Percentiles rank a stretch among this genome's conserved stretches.
These are phyloP conservation scores for Coelinius sp. DNA, from an alignment of 2,888 invertebrate genomes.

Conservation along the genomic window DNA sequence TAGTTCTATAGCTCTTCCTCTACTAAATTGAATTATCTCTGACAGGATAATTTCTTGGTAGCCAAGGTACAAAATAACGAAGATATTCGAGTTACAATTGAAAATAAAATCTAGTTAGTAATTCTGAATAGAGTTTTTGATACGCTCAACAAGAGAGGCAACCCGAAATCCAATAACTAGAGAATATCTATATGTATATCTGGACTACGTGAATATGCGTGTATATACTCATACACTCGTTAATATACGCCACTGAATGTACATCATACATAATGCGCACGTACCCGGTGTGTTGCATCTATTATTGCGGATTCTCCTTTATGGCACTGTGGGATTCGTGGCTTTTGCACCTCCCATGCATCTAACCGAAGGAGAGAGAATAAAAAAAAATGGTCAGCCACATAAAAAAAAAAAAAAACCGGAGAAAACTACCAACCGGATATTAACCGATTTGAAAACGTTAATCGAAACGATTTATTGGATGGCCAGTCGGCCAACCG, in stretches of 20 bases:
- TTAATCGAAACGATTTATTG: slow-evolving; percentile 41
- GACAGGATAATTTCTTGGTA: no score
- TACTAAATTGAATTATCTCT: no score
- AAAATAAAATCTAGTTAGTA: not conserved
- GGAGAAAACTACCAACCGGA: slow-evolving; percentile 31
- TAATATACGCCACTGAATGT: not conserved
- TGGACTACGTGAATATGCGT: not conserved
- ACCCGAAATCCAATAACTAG: not conserved
- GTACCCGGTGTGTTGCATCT: not conserved
- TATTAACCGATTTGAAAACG: slow-evolving; percentile 40
- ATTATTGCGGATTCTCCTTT: slow-evolving; percentile 8
- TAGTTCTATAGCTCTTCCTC: no score
- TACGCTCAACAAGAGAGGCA: not conserved
- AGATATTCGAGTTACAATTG: not conserved
- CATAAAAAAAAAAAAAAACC: slow-evolving; percentile 24
- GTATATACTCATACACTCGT: not conserved
- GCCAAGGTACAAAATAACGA: no score
- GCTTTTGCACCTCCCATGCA: not conserved
- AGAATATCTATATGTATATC: not conserved
- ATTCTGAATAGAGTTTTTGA: not conserved
- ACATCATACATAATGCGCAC: not conserved
- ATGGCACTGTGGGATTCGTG: slow-evolving; percentile 13
- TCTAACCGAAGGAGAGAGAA: not conserved
- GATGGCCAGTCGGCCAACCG: slow-evolving; percentile 23
- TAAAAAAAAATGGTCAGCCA: not conserved